Evolutionary conservation across 2,888 invertebrate species (phyloP).

Genomic region (Xestia ashworthii): DNA sequence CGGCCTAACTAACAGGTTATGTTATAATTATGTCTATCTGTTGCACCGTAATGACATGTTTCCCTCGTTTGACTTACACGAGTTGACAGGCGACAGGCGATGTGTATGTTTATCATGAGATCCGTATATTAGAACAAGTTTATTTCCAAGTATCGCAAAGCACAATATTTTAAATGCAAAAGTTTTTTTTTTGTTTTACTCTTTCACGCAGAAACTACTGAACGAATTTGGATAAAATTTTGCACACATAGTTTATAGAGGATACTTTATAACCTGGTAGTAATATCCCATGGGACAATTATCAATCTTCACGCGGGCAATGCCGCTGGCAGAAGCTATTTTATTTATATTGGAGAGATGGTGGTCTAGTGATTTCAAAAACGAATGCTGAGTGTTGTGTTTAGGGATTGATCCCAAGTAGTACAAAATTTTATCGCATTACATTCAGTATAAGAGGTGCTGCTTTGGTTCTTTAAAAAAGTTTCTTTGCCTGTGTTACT

Average conservation of each 20-base stretch:
- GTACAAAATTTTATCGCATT: neutral
- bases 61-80: slow-evolving; percentile 13
- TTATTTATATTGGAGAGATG: neutral
- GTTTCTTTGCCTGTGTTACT: too few species aligned
- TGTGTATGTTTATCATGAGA: slow-evolving; percentile 11
- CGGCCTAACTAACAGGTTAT: slow-evolving; percentile 18
- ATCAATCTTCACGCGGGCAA: too few species aligned
- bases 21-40: slow-evolving; percentile 1
- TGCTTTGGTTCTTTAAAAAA: too few species aligned
- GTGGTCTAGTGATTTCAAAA: neutral
- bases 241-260: too few species aligned
- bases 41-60: slow-evolving; percentile 49
- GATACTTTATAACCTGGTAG: too few species aligned
- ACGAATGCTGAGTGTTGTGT: neutral
- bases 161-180: too few species aligned
- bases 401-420: neutral
- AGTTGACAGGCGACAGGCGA: slow-evolving; percentile 27
- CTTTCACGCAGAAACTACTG: too few species aligned
- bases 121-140: neutral
- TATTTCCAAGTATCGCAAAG: neutral
- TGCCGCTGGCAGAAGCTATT: too few species aligned
- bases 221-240: too few species aligned
- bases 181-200: too few species aligned
- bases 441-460: too few species aligned
- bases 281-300: too few species aligned